Conservation (phyloP, 1,140 invertebrate species). For the Drosophila ficusphila region DNA sequence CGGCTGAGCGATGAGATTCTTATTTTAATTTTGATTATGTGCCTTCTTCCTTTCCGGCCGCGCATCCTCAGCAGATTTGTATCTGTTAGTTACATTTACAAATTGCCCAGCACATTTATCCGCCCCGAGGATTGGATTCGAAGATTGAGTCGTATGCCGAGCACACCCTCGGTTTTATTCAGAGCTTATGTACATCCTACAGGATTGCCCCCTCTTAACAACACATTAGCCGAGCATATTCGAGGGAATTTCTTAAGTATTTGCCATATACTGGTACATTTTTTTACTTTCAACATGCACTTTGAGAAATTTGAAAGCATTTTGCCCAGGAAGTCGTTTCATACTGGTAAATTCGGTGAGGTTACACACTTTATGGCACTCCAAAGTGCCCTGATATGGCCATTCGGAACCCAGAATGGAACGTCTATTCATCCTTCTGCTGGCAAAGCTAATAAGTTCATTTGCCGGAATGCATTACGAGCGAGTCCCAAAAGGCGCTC, state of each 20-base stretch:
- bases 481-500: not conserved
- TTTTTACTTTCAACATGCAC: too few species aligned
- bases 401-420: not conserved
- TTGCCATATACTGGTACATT: too few species aligned
- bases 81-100: constrained; percentile 78
- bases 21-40: constrained; percentile 82
- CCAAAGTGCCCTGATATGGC: not conserved
- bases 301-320: not conserved
- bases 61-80: constrained; percentile 54
- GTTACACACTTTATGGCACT: not conserved
- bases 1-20: constrained; percentile 77
- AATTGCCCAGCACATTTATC: constrained; percentile 60
- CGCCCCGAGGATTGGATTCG: constrained; percentile 10
- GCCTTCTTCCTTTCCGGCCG: constrained; percentile 33
- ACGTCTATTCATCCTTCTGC: not conserved
- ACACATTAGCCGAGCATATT: too few species aligned
- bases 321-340: not conserved
- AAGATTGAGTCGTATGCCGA: constrained; percentile 53
- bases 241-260: too few species aligned
- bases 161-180: constrained; percentile 25
- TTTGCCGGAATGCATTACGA: constrained; percentile 33
- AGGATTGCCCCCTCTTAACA: constrained; percentile 54
- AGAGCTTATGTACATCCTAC: constrained; percentile 31
- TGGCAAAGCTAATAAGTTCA: constrained; percentile 20
- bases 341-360: not conserved